phyloP scores from a whole-genome alignment of 2,888 invertebrate species.

The Zonitis immaculata region DNA sequence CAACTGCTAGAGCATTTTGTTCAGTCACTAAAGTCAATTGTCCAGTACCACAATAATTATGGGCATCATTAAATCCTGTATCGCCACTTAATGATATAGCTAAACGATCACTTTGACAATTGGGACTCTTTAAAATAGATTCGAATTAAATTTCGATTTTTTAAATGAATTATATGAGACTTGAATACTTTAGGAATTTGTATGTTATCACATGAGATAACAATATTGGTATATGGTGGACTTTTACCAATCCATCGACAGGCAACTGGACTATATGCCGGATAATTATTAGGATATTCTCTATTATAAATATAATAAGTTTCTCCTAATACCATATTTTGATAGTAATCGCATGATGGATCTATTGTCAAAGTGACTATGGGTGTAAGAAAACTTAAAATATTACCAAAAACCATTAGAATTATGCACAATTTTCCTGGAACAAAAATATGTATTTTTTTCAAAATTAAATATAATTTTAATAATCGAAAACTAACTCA shows the following conservation, averaged over 20 bases:
- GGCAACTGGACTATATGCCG: conserved; percentile 26
- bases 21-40: conserved; percentile 24
- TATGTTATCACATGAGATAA: conserved; percentile 50
- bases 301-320: conserved; percentile 51
- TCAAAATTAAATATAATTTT: no score
- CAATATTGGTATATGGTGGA: conserved; percentile 48
- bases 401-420: conserved; percentile 30
- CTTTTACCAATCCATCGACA: conserved; percentile 54
- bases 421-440: neutral
- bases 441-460: no score
- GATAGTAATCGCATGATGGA: conserved; percentile 49
- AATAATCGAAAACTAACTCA: no score
- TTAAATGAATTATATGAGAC: no score
- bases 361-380: conserved; percentile 35
- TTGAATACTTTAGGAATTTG: conserved; percentile 52
- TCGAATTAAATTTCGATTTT: no score
- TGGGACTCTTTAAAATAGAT: neutral
- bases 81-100: conserved; percentile 40
- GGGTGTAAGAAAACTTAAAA: conserved; percentile 37
- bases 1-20: conserved; percentile 28
- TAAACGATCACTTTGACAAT: neutral
- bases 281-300: conserved; percentile 51
- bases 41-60: conserved; percentile 53
- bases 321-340: conserved; percentile 42
- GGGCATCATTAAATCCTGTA: conserved; percentile 41